Percentiles rank a stretch among this genome's conserved stretches.
These are phyloP conservation scores for Desoria tigrina DNA, from an alignment of 2,888 invertebrate species.

Conservation along the genomic window DNA sequence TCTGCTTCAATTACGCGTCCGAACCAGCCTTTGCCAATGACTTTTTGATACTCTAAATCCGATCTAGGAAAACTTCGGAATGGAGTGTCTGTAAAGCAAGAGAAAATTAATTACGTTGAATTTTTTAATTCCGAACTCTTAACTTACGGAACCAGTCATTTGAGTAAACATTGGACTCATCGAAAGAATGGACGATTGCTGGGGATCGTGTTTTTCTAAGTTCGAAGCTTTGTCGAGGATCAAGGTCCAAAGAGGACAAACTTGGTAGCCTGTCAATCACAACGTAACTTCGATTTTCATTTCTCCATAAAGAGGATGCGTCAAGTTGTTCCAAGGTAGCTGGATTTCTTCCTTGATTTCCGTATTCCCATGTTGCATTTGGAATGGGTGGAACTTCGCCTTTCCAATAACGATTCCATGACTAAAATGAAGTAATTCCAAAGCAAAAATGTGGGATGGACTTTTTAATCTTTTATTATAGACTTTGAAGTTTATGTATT, in stretches of 20 bases:
- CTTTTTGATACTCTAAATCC: constrained; percentile 76
- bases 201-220: constrained; percentile 23
- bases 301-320: constrained; percentile 4
- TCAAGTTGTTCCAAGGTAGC: constrained; percentile 22
- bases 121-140: neutral
- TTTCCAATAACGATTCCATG: no score
- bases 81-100: constrained; percentile 57
- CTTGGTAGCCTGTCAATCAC: constrained; percentile 31
- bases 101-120: neutral
- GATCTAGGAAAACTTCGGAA: constrained; percentile 69
- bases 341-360: neutral
- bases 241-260: constrained; percentile 20
- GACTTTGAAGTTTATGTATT: no score
- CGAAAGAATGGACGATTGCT: constrained; percentile 19
- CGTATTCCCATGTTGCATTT: neutral
- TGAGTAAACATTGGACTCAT: constrained; percentile 21
- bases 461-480: no score
- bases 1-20: constrained; percentile 63
- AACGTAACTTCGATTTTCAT: constrained; percentile 7
- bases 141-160: constrained; percentile 40
- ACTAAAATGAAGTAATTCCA: no score
- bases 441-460: no score
- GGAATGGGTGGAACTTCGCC: no score
- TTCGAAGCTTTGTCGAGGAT: constrained; percentile 38
- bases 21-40: constrained; percentile 82